phyloP scores from a whole-genome alignment of 2,797 vertebrate genomes.

The Pantherophis alleghaniensis region DNA sequence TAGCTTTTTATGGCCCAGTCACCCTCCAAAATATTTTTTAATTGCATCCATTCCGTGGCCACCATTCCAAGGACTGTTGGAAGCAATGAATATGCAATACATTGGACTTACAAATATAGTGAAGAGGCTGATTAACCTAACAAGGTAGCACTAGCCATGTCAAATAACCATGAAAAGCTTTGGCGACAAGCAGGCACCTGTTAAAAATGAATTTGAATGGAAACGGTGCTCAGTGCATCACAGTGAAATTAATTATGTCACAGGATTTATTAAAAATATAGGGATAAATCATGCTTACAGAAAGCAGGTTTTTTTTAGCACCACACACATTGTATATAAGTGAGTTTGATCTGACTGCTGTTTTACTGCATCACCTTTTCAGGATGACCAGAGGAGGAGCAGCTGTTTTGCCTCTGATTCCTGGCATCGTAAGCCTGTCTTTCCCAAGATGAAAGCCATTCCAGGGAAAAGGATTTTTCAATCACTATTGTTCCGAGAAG shows the following conservation, averaged over 20 bases:
- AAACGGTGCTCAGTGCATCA: background rate
- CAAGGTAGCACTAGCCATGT: background rate
- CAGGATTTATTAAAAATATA: background rate
- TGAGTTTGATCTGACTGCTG: background rate
- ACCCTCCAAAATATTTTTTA: background rate
- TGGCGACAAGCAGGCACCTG: slow-evolving; percentile 12
- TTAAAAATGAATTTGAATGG: background rate
- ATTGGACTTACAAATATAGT: background rate
- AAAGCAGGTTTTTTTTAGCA: background rate
- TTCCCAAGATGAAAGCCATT: background rate
- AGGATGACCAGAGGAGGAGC: slow-evolving; percentile 1
- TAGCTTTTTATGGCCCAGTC: slow-evolving; percentile 24
- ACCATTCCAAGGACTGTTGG: background rate
- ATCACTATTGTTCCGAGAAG: background rate
- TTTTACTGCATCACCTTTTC: background rate
- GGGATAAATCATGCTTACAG: background rate
- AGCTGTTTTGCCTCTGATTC: background rate
- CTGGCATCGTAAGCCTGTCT: background rate
- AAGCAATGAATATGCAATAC: background rate
- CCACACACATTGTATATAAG: background rate
- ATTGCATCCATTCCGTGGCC: background rate
- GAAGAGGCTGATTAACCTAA: background rate
- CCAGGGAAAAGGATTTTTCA: background rate
- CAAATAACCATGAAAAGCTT: background rate
- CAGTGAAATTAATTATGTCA: background rate